Evolutionary conservation across 2,888 invertebrate genomes (phyloP).

Genomic region (Scaptomyza reducta): DNA sequence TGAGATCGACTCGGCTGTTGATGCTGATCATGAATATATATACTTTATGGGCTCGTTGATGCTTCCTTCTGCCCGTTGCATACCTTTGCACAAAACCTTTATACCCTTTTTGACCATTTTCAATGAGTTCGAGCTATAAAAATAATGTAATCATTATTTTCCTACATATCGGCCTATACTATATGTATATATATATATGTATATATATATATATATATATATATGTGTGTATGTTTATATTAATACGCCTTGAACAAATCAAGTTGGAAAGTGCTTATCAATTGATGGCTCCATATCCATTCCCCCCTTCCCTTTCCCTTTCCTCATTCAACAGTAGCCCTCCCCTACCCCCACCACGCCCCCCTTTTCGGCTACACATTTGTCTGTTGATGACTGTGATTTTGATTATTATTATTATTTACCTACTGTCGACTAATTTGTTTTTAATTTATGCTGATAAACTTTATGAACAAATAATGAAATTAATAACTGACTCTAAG

Average conservation of each 20-base stretch:
- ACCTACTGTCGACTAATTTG: constrained; percentile 80
- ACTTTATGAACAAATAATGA: constrained; percentile 74
- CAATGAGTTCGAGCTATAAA: too few relatives aligned
- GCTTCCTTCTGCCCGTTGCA: too few relatives aligned
- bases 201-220: too few relatives aligned
- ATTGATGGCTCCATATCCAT: constrained; percentile 37
- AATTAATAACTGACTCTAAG: constrained; percentile 64
- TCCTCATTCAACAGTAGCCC: too few relatives aligned
- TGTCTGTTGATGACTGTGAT: constrained; percentile 50
- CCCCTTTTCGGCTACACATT: not conserved
- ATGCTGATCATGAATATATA: too few relatives aligned
- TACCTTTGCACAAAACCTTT: too few relatives aligned
- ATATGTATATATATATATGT: too few relatives aligned
- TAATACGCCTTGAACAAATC: constrained; percentile 48
- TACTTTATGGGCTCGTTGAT: too few relatives aligned
- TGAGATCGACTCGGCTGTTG: too few relatives aligned
- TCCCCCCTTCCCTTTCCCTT: too few relatives aligned
- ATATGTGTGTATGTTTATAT: not conserved
- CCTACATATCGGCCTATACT: too few relatives aligned
- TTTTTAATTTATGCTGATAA: constrained; percentile 80
- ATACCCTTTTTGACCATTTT: too few relatives aligned
- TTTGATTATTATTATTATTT: constrained; percentile 76
- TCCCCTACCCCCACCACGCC: not conserved
- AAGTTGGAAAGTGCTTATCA: constrained; percentile 58
- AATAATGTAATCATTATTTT: constrained; percentile 14